phyloP scores from a whole-genome alignment of 2,888 invertebrate species.

The Orchestes rusci region DNA sequence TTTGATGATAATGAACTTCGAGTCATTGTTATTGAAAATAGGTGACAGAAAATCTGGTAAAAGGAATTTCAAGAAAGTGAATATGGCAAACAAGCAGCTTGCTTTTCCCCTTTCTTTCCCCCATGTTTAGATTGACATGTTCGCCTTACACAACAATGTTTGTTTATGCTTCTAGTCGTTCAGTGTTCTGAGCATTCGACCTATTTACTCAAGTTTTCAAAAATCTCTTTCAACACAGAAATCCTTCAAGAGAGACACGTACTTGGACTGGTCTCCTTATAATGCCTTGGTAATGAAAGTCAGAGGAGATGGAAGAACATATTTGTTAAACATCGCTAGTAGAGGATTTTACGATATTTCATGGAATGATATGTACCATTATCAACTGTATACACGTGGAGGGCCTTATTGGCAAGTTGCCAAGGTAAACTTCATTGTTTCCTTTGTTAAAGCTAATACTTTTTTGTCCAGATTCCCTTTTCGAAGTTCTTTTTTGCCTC shows the following conservation, averaged over 20 bases:
- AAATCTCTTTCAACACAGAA: constrained; percentile 52
- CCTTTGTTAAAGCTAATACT: background rate
- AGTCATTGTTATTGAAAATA: too few species aligned
- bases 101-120: too few species aligned
- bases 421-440: constrained; percentile 52
- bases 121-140: too few species aligned
- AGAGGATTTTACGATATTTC: constrained; percentile 73
- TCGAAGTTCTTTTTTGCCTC: constrained; percentile 80
- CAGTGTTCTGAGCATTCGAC: too few species aligned
- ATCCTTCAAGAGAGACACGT: constrained; percentile 69
- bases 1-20: too few species aligned
- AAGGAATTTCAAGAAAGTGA: too few species aligned
- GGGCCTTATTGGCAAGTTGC: constrained; percentile 97
- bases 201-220: too few species aligned
- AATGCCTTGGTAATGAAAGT: constrained; percentile 71
- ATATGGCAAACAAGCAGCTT: too few species aligned
- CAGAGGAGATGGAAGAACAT: constrained; percentile 91
- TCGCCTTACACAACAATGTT: too few species aligned
- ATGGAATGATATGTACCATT: constrained; percentile 87
- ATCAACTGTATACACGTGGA: constrained; percentile 85
- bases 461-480: constrained; percentile 70
- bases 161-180: too few species aligned
- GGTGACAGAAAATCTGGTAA: too few species aligned
- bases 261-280: constrained; percentile 70
- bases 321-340: constrained; percentile 71